These are phyloP conservation scores for Laupala kohalensis DNA, from an alignment of 1,140 invertebrate species.

Conservation along the genomic window DNA sequence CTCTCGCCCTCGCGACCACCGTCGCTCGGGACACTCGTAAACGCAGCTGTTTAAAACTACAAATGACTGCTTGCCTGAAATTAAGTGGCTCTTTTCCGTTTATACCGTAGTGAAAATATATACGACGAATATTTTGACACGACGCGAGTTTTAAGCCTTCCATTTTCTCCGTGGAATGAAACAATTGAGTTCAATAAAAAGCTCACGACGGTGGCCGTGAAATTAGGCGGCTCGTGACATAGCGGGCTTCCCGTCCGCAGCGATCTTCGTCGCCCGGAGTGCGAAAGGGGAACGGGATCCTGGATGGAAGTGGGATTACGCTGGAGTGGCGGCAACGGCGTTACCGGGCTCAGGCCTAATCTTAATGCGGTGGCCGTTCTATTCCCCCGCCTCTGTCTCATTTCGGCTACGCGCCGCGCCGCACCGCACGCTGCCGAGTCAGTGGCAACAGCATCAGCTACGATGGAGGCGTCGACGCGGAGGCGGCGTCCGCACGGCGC, in stretches of 20 bases:
- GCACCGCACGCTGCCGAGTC: no score
- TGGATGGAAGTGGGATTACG: background rate
- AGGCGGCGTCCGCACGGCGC: no score
- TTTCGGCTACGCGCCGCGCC: background rate
- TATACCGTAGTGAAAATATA: background rate
- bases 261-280: background rate
- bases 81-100: background rate
- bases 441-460: no score
- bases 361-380: background rate
- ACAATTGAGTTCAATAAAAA: background rate
- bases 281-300: background rate
- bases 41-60: background rate
- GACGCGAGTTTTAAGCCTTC: background rate
- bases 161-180: background rate
- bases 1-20: background rate
- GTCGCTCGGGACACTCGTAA: background rate
- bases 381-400: background rate
- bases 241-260: no score
- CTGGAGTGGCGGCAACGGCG: no score
- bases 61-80: background rate
- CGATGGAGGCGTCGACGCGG: no score
- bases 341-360: background rate
- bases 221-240: background rate
- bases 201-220: background rate
- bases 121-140: background rate